Evolutionary conservation across 2,888 invertebrate genomes (phyloP).

Genomic region (Agrypnus murinus): DNA sequence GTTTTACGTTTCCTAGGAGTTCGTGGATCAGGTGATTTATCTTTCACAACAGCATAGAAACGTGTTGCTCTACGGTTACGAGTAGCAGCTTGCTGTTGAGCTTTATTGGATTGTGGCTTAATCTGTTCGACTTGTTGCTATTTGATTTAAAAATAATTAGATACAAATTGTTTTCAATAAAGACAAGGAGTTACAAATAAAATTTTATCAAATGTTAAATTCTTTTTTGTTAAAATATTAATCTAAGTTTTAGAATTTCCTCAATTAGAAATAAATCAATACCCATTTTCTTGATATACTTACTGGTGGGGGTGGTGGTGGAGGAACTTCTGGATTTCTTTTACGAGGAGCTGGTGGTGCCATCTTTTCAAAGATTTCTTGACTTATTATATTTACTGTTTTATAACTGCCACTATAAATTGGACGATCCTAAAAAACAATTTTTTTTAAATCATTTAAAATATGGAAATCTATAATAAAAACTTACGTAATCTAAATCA

Average conservation of each 20-base stretch:
- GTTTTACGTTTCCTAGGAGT: conserved; percentile 91
- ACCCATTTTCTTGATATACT: no score
- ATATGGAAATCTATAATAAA: no score
- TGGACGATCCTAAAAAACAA: conserved; percentile 69
- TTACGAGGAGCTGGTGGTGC: conserved; percentile 80
- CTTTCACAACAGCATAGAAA: conserved; percentile 96
- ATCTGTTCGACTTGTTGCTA: conserved; percentile 21
- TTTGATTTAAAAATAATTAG: no score
- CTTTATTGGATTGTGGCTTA: conserved; percentile 20
- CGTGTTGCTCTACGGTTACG: conserved; percentile 80
- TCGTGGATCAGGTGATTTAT: conserved; percentile 77
- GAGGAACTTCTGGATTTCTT: conserved; percentile 84
- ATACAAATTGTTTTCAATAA: no score
- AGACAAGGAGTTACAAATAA: neutral
- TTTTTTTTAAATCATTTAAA: no score
- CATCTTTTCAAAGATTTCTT: conserved; percentile 90
- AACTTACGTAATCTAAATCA: conserved; percentile 74
- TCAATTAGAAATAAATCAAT: no score
- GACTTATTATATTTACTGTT: conserved; percentile 91
- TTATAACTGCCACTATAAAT: conserved; percentile 79
- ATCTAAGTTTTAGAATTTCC: no score
- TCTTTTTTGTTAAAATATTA: no score
- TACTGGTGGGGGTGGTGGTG: conserved; percentile 82
- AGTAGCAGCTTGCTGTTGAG: conserved; percentile 40
- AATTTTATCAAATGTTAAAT: neutral